phyloP scores from a whole-genome alignment of 2,797 vertebrate species.

The Craterocephalus amniculus region DNA sequence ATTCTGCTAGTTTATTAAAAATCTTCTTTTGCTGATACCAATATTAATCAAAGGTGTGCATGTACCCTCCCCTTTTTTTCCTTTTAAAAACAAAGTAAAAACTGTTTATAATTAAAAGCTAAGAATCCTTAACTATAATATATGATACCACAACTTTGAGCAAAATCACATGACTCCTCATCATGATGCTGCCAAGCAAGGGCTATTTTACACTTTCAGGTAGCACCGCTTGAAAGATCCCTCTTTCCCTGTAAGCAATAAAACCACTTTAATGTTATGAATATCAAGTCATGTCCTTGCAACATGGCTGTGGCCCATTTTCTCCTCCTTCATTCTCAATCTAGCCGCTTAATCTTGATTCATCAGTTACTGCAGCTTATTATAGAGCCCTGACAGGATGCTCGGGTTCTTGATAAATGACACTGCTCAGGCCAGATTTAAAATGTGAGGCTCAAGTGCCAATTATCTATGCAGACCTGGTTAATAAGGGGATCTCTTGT shows the following conservation, averaged over 20 bases:
- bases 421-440: slow-evolving; percentile 96
- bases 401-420: slow-evolving; percentile 97
- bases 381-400: slow-evolving; percentile 93
- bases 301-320: slow-evolving; percentile 89
- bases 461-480: slow-evolving; percentile 99
- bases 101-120: no score
- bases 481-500: slow-evolving; percentile 99
- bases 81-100: no score
- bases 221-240: slow-evolving; percentile 75
- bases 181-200: background rate
- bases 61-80: background rate
- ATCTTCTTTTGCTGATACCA: background rate
- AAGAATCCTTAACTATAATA: no score
- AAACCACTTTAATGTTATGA: slow-evolving; percentile 92
- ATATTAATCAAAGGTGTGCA: background rate
- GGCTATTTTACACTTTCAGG: no score
- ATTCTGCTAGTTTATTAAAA: background rate
- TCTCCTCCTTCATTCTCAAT: slow-evolving; percentile 81
- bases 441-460: slow-evolving; percentile 99
- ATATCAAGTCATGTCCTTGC: slow-evolving; percentile 91
- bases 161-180: background rate
- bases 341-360: slow-evolving; percentile 97
- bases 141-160: no score
- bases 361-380: slow-evolving; percentile 96
- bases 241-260: slow-evolving; percentile 89